Evolutionary conservation across 1,140 invertebrate species (phyloP).

Genomic region (Tachypleus tridentatus): DNA sequence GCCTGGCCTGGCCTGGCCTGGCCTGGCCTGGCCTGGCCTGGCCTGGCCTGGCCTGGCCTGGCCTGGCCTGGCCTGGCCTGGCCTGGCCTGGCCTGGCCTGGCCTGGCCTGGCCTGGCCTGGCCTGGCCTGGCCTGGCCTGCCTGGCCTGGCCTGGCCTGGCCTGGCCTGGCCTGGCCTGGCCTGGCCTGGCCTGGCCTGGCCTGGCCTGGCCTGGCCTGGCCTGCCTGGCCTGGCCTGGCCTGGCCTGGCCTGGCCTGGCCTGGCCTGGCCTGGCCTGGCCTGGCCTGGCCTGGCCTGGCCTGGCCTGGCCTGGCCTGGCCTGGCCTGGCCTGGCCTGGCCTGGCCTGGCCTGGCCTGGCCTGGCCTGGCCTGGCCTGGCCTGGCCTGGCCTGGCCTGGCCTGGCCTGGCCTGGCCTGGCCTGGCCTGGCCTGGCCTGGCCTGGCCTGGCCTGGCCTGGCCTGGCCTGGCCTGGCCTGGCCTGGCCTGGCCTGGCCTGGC

Average conservation of each 20-base stretch:
- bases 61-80: constrained; percentile 23
- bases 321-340: constrained; percentile 22
- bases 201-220: constrained; percentile 22
- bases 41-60: constrained; percentile 17
- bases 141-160: too few relatives aligned
- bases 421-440: constrained; percentile 27
- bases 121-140: constrained; percentile 21
- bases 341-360: constrained; percentile 25
- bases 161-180: constrained; percentile 25
- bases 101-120: constrained; percentile 21
- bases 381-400: constrained; percentile 19
- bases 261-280: constrained; percentile 26
- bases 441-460: constrained; percentile 21
- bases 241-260: constrained; percentile 24
- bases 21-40: constrained; percentile 20
- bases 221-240: too few relatives aligned
- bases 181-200: constrained; percentile 24
- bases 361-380: constrained; percentile 18
- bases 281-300: constrained; percentile 26
- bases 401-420: constrained; percentile 18
- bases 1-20: constrained; percentile 23
- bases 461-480: constrained; percentile 23
- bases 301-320: constrained; percentile 25
- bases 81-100: constrained; percentile 24
- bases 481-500: constrained; percentile 19